A percentile compares a stretch with the other conserved stretches of the same genome.
These are phyloP conservation scores for Lethrus apterus DNA, from an alignment of 1,140 invertebrate genomes.

Conservation along the genomic window DNA sequence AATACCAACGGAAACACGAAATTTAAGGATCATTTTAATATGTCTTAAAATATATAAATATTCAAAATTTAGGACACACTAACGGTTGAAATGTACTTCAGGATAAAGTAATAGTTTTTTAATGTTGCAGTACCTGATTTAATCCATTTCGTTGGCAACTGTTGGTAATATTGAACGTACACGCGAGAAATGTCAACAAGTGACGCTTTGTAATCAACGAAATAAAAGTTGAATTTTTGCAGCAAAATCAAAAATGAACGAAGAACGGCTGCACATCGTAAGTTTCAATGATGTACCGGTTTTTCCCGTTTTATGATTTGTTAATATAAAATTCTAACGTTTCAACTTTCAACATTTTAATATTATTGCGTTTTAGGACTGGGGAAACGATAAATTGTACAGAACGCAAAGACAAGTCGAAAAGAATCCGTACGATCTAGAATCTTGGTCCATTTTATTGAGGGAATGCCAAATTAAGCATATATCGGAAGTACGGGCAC, in stretches of 20 bases:
- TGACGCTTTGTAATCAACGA: too few species aligned
- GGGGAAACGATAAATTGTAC: constrained; percentile 76
- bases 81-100: too few species aligned
- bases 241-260: constrained; percentile 30
- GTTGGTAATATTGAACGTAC: too few species aligned
- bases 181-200: too few species aligned
- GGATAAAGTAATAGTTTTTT: too few species aligned
- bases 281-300: constrained; percentile 19
- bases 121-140: too few species aligned
- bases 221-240: too few species aligned
- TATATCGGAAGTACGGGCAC: constrained; percentile 81
- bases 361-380: constrained; percentile 52
- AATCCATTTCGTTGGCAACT: too few species aligned
- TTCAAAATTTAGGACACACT: too few species aligned
- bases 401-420: constrained; percentile 74
- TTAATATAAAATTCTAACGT: constrained; percentile 1
- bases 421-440: constrained; percentile 84
- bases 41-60: too few species aligned
- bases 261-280: constrained; percentile 37
- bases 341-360: neutral
- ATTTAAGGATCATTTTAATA: too few species aligned
- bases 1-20: too few species aligned
- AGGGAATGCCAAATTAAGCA: constrained; percentile 85
- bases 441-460: constrained; percentile 93
- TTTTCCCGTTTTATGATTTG: neutral